These are phyloP conservation scores for Mesembrinibis cayennensis DNA, from an alignment of 2,113 vertebrate species.

Conservation along the genomic window DNA sequence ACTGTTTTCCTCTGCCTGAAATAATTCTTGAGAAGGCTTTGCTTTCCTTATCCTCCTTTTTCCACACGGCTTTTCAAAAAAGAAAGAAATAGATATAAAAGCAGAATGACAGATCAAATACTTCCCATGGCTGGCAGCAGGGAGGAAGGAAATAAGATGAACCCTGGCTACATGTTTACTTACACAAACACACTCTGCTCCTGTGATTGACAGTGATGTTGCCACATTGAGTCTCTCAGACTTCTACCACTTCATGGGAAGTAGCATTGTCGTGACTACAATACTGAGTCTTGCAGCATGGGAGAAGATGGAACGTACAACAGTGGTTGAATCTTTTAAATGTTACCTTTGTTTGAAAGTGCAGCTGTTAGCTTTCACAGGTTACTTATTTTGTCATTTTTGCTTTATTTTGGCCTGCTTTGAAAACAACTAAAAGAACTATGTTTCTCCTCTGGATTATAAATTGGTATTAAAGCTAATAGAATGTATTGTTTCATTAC, in stretches of 20 bases:
- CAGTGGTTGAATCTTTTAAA: neutral
- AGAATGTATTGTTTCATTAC: neutral
- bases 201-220: slow-evolving; percentile 64
- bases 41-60: neutral
- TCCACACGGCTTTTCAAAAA: neutral
- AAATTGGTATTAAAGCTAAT: neutral
- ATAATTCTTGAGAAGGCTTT: neutral
- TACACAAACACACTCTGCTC: slow-evolving; percentile 34
- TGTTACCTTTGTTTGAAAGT: neutral
- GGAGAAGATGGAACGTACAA: slow-evolving; percentile 66
- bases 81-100: neutral
- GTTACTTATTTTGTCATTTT: neutral
- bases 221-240: neutral
- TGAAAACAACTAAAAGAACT: neutral
- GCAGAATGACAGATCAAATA: neutral
- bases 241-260: neutral
- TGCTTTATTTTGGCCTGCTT: neutral
- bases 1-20: neutral
- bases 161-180: neutral
- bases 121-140: neutral
- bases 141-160: neutral
- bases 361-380: neutral
- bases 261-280: neutral
- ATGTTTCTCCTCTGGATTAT: neutral
- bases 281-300: slow-evolving; percentile 35